Percentiles rank a stretch among this genome's conserved stretches.
These are phyloP conservation scores for Clarias magur DNA, from an alignment of 2,113 vertebrate species.

Conservation along the genomic window DNA sequence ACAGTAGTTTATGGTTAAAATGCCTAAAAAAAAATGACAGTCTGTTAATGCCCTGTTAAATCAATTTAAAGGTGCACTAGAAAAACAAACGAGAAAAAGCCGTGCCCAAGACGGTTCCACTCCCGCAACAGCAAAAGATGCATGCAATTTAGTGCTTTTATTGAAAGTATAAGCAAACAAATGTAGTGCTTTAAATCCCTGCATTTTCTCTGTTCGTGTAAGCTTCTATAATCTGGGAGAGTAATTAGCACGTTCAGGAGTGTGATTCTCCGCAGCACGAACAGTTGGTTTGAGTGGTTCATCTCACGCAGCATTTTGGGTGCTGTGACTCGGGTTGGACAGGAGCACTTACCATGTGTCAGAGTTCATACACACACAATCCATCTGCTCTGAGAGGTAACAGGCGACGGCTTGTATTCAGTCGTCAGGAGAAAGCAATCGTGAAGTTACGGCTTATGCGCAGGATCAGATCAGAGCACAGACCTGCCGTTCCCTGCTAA, in stretches of 20 bases:
- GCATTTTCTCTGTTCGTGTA: background rate
- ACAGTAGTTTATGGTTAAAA: background rate
- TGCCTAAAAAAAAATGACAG: background rate
- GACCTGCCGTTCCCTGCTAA: background rate
- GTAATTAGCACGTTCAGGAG: constrained; percentile 48
- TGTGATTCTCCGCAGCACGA: constrained; percentile 38
- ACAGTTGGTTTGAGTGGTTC: constrained; percentile 54
- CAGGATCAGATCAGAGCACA: background rate
- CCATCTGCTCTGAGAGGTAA: constrained; percentile 57
- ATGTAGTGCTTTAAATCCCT: background rate
- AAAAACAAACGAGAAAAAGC: background rate
- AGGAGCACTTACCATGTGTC: constrained; percentile 53
- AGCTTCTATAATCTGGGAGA: constrained; percentile 30
- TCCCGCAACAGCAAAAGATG: background rate
- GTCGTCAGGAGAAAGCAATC: constrained; percentile 13
- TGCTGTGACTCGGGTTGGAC: constrained; percentile 50
- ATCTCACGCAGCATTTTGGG: constrained; percentile 39
- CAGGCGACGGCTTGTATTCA: constrained; percentile 20
- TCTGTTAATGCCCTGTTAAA: background rate
- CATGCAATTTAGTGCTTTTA: background rate
- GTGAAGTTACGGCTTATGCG: background rate
- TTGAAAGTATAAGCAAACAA: background rate
- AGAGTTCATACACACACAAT: constrained; percentile 52
- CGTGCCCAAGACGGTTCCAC: background rate
- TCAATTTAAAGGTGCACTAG: background rate